These are phyloP conservation scores for Cariama cristata DNA, from an alignment of 2,113 vertebrate species.

Conservation along the genomic window DNA sequence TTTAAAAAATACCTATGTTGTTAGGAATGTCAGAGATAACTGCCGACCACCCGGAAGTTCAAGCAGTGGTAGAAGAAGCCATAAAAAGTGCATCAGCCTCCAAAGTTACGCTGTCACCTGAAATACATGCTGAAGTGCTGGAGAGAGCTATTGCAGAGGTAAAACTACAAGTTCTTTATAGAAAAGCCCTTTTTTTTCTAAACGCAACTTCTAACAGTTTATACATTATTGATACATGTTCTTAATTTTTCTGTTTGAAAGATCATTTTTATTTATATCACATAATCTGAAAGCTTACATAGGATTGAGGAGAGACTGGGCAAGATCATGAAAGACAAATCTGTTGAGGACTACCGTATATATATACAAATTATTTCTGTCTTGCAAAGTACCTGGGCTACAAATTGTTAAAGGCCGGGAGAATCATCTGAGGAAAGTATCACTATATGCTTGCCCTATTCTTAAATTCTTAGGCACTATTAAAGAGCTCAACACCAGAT, in stretches of 20 bases:
- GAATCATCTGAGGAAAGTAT: not conserved
- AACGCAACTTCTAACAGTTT: not conserved
- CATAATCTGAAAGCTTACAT: not conserved
- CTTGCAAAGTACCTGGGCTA: not conserved
- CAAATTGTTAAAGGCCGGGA: not conserved
- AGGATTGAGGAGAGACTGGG: not conserved
- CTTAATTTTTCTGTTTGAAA: not conserved
- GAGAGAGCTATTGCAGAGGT: conserved; percentile 80
- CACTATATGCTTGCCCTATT: not conserved
- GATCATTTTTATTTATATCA: not conserved
- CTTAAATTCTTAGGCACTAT: not conserved
- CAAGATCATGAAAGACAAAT: not conserved
- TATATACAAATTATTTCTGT: not conserved
- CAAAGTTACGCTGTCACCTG: conserved; percentile 41
- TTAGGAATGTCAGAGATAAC: conserved; percentile 67
- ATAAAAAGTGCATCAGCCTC: conserved; percentile 62
- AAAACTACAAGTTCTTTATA: not conserved
- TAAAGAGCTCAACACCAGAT: not conserved
- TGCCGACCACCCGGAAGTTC: conserved; percentile 84
- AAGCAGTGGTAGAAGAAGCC: conserved; percentile 71
- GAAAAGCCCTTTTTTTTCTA: not conserved
- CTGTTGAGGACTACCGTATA: not conserved
- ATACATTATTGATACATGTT: not conserved
- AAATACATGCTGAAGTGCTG: conserved; percentile 76
- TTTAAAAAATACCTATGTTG: not conserved